Percentiles rank a stretch among this genome's conserved stretches.
phyloP scores from a whole-genome alignment of 1,140 invertebrate genomes.

The Bombus soroeensis region DNA sequence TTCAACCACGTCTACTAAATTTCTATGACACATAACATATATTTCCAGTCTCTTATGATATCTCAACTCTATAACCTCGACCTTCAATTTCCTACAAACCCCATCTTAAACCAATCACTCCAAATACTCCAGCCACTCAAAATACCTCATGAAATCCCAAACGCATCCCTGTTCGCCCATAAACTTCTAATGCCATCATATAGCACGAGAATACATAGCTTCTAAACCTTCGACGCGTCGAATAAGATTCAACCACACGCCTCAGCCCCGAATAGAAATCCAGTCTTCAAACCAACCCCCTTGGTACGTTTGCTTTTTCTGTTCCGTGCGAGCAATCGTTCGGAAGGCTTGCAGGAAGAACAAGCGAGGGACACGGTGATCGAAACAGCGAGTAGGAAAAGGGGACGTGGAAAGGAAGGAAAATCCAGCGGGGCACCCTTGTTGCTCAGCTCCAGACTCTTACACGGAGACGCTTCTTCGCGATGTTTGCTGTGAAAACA shows the following conservation, averaged over 20 bases:
- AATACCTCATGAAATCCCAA: too few species aligned
- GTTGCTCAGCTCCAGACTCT: constrained; percentile 31
- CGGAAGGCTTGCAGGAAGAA: constrained; percentile 31
- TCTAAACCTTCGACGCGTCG: not conserved
- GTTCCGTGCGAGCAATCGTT: constrained; percentile 37
- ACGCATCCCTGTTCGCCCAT: too few species aligned
- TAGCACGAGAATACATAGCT: not conserved
- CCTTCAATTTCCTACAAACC: not conserved
- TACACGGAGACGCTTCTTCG: constrained; percentile 66
- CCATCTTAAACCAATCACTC: too few species aligned
- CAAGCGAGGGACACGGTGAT: not conserved
- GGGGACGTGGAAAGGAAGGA: not conserved
- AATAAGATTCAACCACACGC: not conserved
- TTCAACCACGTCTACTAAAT: too few species aligned
- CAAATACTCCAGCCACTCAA: too few species aligned
- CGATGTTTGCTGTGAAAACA: constrained; percentile 71
- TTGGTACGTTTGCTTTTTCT: constrained; percentile 41
- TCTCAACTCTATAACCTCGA: not conserved
- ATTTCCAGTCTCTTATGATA: too few species aligned
- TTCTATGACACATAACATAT: too few species aligned
- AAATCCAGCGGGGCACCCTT: constrained; percentile 18
- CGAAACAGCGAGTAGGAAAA: not conserved
- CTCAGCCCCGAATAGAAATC: not conserved
- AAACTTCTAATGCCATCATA: too few species aligned
- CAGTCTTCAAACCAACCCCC: not conserved